phyloP scores from a whole-genome alignment of 64 coral and sea anemone species.

The Platygyra sinensis region DNA sequence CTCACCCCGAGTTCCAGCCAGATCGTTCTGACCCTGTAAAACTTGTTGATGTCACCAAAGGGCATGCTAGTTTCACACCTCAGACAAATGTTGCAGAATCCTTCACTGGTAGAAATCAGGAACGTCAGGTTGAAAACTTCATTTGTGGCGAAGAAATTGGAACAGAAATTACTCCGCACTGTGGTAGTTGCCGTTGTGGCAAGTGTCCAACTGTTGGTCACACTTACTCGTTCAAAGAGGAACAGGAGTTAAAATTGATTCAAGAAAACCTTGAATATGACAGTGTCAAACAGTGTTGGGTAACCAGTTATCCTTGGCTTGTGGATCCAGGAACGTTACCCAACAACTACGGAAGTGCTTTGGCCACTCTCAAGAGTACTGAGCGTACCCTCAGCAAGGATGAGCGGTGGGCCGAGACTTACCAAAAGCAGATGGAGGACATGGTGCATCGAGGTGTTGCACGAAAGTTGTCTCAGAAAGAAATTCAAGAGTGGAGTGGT shows the following conservation, averaged over 20 bases:
- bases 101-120: conserved; percentile 8
- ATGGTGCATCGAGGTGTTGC: conserved; percentile 54
- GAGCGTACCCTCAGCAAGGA: conserved; percentile 47
- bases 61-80: neutral
- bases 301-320: conserved; percentile 64
- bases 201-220: conserved; percentile 57
- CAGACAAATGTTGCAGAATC: conserved; percentile 26
- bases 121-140: conserved; percentile 1
- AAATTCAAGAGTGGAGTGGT: conserved; percentile 37
- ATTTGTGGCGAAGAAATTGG: conserved; percentile 54
- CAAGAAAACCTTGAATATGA: conserved; percentile 61
- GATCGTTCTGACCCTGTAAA: neutral
- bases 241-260: conserved; percentile 67
- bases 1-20: conserved; percentile 33
- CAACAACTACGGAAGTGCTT: conserved; percentile 28
- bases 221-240: conserved; percentile 63
- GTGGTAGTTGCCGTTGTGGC: conserved; percentile 46
- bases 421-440: conserved; percentile 58
- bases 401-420: conserved; percentile 42
- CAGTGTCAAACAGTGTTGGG: conserved; percentile 44
- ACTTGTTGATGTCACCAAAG: neutral
- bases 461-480: conserved; percentile 46
- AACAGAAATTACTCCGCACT: conserved; percentile 60
- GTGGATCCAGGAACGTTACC: conserved; percentile 54
- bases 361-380: conserved; percentile 59